Conservation (phyloP, 1,140 invertebrate species). For the Tachypleus tridentatus region DNA sequence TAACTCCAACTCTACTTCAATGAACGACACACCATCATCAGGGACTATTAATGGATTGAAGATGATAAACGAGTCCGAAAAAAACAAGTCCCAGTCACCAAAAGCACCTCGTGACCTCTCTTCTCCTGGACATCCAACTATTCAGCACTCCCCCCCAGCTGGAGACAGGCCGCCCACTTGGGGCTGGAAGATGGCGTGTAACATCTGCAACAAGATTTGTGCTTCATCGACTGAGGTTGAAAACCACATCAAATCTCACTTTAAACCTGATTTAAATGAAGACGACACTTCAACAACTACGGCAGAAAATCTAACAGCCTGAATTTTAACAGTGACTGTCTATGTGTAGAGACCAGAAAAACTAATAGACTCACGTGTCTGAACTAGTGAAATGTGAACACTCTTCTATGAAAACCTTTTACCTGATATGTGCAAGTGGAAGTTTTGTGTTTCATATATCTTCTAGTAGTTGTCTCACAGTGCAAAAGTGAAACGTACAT, state of each 20-base stretch:
- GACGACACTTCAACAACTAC: neutral
- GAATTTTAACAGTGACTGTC: no score
- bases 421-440: no score
- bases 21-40: neutral
- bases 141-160: neutral
- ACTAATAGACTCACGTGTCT: no score
- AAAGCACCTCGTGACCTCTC: neutral
- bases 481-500: no score
- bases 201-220: constrained; percentile 35
- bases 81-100: neutral
- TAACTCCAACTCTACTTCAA: neutral
- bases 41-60: neutral
- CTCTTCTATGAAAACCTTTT: no score
- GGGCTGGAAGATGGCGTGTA: constrained; percentile 32
- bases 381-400: no score
- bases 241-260: constrained; percentile 32
- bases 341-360: no score
- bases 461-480: no score
- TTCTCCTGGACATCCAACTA: neutral
- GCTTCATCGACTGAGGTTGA: constrained; percentile 32
- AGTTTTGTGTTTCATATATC: no score
- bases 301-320: no score
- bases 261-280: constrained; percentile 9
- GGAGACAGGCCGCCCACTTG: constrained; percentile 19
- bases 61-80: neutral